Base-by-base conservation (phyloP, 2,888 invertebrate genomes). In the Priocnemis perturbator region DNA sequence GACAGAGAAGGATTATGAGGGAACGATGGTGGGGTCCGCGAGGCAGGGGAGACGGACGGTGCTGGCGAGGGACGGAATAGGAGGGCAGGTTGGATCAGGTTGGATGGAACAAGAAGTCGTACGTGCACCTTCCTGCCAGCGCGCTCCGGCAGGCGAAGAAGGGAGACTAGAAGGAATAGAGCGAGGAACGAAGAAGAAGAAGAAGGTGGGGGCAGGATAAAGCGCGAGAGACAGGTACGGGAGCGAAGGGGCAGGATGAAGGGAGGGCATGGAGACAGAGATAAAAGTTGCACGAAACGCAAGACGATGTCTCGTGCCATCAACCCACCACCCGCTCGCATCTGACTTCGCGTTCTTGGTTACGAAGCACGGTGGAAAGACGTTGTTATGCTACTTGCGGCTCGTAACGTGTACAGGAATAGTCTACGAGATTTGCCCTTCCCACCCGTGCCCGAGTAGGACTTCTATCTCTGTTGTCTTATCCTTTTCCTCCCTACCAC, bases 311-410 rank as follows among this genome's bases (percentile, higher is more conserved):
- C 56, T 60, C 26, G 60, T 60, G 67, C 58, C 64, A 73, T 74
- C 70, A 70, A 60, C 47, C 69, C 63, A 61, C 64, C 73, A 68
- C 63, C 70, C 70, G 47, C 50, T 50, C 14, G 19, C 50, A 56
- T 68, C 69, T 50, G 53, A 56, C 23, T 64, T 50, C 44, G 14
- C 50, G 45, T 30, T 60, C 62, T 48, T 64, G 60, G n/a, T 20
- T 44, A 21, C 56, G 7, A 11, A 7, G 23, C 30, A 19, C 15
- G n/a, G 66, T 11, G 48, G 60, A 37, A 70, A 62, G 23, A 55
- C 73, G 77, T 81, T 82, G 80, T 78, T 83, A 83, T 80, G 79
- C 79, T 69, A 72, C 73, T 76, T 75, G 77, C 73, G 71, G 77
- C 64, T 73, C 55, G 17, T 50, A 17, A 47, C 50, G 55, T n/a